Conservation (phyloP, 2,888 invertebrate genomes). For the Heliconius erato region DNA sequence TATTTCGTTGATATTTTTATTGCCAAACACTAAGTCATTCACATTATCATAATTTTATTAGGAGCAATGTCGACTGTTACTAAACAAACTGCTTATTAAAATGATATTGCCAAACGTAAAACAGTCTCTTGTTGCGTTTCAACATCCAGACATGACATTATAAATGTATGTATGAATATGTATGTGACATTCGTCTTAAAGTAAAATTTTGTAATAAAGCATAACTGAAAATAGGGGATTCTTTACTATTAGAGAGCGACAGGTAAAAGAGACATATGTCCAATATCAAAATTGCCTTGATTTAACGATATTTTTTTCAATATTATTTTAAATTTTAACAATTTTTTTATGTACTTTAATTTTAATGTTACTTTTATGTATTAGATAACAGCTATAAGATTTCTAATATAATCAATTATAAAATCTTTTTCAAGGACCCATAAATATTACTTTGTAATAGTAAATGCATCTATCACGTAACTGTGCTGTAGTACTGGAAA, state of each 20-base stretch:
- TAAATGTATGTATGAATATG: neutral
- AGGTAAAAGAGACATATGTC: no score
- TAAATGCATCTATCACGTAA: slow-evolving; percentile 7
- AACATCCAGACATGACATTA: slow-evolving; percentile 2
- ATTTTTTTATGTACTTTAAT: no score
- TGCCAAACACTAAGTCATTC: neutral
- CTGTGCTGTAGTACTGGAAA: neutral
- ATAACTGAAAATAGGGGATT: no score
- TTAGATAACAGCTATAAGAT: neutral
- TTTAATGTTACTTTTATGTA: no score
- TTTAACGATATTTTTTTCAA: no score
- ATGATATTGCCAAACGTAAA: neutral
- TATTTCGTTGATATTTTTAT: neutral
- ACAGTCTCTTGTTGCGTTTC: neutral
- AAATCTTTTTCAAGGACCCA: slow-evolving; percentile 9
- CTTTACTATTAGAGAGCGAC: no score
- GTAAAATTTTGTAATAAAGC: neutral
- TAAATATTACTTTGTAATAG: neutral
- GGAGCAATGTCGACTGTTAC: neutral
- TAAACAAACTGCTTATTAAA: slow-evolving; percentile 8
- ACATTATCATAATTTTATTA: neutral
- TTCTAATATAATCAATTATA: slow-evolving; percentile 18
- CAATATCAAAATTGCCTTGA: no score
- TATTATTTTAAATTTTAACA: no score
- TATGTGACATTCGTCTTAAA: neutral